These are phyloP conservation scores for Prionace glauca DNA, from an alignment of 2,797 vertebrate genomes.

Conservation along the genomic window DNA sequence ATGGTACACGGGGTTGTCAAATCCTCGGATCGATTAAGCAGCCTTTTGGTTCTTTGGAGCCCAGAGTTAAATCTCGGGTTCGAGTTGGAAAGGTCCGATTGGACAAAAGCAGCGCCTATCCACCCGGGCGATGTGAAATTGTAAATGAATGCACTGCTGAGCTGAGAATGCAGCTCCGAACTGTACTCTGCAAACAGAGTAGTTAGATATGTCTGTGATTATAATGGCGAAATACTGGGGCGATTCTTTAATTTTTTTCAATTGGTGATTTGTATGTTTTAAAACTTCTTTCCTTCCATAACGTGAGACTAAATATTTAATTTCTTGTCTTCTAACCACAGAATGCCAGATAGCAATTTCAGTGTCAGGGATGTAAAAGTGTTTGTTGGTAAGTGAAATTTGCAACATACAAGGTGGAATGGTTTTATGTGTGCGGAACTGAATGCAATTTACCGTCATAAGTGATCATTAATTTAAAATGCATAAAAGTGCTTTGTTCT, in stretches of 20 bases:
- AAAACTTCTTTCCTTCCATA: background rate
- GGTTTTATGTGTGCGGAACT: no score
- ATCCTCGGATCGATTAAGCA: background rate
- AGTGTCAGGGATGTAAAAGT: conserved; percentile 90
- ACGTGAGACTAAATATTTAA: background rate
- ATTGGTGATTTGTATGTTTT: background rate
- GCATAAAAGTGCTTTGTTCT: background rate
- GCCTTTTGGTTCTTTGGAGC: background rate
- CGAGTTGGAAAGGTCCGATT: conserved; percentile 30
- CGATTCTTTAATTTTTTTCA: background rate
- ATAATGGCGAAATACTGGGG: background rate
- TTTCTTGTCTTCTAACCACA: conserved; percentile 47
- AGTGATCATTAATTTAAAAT: background rate
- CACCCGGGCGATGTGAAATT: background rate
- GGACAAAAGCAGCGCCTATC: background rate
- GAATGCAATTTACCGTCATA: background rate
- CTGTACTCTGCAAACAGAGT: background rate
- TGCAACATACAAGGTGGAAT: background rate
- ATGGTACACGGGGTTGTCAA: background rate
- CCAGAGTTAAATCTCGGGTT: background rate
- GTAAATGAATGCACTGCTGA: background rate
- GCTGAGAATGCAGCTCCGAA: background rate
- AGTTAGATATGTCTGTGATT: background rate
- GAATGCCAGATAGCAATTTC: conserved; percentile 91
- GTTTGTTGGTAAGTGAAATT: conserved; percentile 81